Evolutionary conservation across 1,140 invertebrate species (phyloP).

Genomic region (Linepithema humile): DNA sequence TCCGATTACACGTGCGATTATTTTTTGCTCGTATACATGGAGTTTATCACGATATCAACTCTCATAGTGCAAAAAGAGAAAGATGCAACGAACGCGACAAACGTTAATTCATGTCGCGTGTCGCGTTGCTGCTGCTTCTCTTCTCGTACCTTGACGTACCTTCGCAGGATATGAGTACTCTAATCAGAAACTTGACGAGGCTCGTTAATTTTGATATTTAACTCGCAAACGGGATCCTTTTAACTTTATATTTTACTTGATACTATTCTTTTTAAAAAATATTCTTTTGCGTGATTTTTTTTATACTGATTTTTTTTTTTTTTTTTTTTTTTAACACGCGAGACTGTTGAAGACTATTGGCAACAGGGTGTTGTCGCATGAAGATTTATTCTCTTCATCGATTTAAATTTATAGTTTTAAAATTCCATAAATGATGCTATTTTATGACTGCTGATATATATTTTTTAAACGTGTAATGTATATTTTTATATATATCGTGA

Average conservation of each 20-base stretch:
- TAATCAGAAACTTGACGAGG: slow-evolving; percentile 19
- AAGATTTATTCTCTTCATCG: not conserved
- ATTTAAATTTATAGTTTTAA: not conserved
- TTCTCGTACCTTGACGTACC: slow-evolving; percentile 48
- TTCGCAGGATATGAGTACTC: slow-evolving; percentile 65
- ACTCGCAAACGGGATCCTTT: slow-evolving; percentile 15
- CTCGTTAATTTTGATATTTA: slow-evolving; percentile 40
- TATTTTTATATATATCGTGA: slow-evolving; percentile 34
- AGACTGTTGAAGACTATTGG: slow-evolving; percentile 3
- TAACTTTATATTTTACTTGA: slow-evolving; percentile 45
- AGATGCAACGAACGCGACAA: slow-evolving; percentile 68
- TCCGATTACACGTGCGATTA: not conserved
- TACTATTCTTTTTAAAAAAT: slow-evolving; percentile 29
- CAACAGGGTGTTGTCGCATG: not conserved
- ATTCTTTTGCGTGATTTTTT: slow-evolving; percentile 31
- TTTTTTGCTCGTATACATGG: slow-evolving; percentile 57
- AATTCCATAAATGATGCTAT: not conserved
- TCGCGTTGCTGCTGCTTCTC: slow-evolving; percentile 75
- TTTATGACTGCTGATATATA: slow-evolving; percentile 3
- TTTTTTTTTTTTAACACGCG: slow-evolving; percentile 18
- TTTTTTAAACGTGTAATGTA: not conserved
- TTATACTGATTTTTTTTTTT: slow-evolving; percentile 24
- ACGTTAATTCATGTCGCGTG: slow-evolving; percentile 69
- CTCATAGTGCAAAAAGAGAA: slow-evolving; percentile 60
- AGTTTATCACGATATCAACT: slow-evolving; percentile 59